These are phyloP conservation scores for Leptoteleia sp. DNA, from an alignment of 1,140 invertebrate genomes.

Conservation along the genomic window DNA sequence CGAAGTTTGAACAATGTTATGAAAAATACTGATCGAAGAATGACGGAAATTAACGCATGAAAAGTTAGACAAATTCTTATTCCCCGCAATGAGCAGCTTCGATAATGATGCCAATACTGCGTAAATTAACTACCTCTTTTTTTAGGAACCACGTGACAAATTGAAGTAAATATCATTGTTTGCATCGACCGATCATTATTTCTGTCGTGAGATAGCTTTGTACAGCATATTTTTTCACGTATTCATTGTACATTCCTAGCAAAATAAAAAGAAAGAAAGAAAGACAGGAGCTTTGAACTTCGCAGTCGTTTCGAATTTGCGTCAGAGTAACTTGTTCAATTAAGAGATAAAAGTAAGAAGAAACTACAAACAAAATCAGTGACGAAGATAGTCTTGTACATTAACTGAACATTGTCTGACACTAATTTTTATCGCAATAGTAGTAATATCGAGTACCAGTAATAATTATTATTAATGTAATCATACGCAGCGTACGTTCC, in stretches of 20 bases:
- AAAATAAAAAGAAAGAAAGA: no score
- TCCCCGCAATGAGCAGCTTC: conserved; percentile 15
- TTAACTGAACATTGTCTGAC: conserved; percentile 29
- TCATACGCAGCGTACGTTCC: conserved; percentile 53
- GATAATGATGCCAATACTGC: conserved; percentile 2
- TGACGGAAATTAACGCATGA: neutral
- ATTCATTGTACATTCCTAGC: conserved; percentile 24
- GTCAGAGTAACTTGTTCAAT: no score
- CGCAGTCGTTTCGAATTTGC: conserved; percentile 6
- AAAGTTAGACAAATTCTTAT: conserved; percentile 12
- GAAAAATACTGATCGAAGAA: neutral
- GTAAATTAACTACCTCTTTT: conserved; percentile 48
- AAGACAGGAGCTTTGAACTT: conserved; percentile 6
- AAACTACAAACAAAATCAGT: neutral
- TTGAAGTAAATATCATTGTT: conserved; percentile 8
- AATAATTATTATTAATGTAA: conserved; percentile 62
- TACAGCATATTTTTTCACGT: conserved; percentile 52
- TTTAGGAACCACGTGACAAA: conserved; percentile 1
- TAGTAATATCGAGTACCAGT: conserved; percentile 51
- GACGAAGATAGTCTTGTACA: conserved; percentile 34
- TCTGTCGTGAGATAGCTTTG: conserved; percentile 33
- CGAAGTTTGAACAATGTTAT: conserved; percentile 10
- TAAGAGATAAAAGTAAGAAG: no score
- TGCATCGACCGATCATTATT: conserved; percentile 7
- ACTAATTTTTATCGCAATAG: conserved; percentile 59